Conservation (phyloP, 2,113 vertebrate genomes). For the Stomatorhinus ivindoensis region DNA sequence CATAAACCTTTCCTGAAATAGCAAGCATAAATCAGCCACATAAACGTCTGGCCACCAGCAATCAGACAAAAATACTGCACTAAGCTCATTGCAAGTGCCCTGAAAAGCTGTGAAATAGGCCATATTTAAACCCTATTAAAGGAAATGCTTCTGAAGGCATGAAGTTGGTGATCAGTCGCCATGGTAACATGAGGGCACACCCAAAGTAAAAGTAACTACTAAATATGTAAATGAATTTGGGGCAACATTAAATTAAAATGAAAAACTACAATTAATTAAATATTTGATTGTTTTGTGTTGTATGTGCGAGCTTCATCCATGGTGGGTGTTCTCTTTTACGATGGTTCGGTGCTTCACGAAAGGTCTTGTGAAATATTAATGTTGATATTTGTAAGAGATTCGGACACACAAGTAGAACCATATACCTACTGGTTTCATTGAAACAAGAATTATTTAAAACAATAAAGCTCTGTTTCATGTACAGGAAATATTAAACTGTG, state of each 20-base stretch:
- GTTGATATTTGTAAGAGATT: background rate
- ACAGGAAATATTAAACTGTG: background rate
- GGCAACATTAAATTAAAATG: background rate
- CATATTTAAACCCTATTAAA: background rate
- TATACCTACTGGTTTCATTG: background rate
- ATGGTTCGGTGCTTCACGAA: background rate
- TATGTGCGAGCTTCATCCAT: background rate
- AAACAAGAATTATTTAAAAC: background rate
- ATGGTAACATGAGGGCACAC: background rate
- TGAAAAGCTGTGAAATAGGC: background rate
- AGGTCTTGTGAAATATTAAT: background rate
- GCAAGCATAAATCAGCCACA: background rate
- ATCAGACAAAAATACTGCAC: background rate
- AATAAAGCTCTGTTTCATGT: background rate
- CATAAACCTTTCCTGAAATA: background rate
- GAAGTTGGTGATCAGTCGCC: background rate
- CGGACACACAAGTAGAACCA: background rate
- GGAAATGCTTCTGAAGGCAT: background rate
- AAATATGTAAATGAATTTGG: background rate
- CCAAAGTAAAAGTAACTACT: background rate
- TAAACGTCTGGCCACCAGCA: background rate
- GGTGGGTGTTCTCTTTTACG: background rate
- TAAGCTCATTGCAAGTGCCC: background rate
- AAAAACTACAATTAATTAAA: background rate
- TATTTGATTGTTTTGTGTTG: background rate